Evolutionary conservation across 2,113 vertebrate genomes (phyloP).

Genomic region (Cynocephalus volans): DNA sequence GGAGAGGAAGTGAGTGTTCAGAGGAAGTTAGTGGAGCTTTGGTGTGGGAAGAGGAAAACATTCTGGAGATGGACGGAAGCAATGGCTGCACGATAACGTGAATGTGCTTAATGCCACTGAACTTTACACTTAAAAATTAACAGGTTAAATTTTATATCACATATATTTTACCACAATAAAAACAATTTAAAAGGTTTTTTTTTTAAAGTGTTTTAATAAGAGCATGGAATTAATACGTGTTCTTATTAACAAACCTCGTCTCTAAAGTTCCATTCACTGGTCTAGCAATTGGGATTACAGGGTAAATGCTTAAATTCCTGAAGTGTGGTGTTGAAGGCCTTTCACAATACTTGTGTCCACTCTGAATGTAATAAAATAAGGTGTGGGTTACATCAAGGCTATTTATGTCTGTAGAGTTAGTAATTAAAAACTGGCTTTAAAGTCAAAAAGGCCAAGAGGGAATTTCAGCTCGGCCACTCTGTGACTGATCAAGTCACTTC

Average conservation of each 20-base stretch:
- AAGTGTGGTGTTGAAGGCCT: accelerated
- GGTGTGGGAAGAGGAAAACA: background rate
- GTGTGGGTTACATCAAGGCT: background rate
- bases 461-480: background rate
- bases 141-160: background rate
- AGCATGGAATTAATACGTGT: background rate
- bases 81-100: accelerated
- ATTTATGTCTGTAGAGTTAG: background rate
- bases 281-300: background rate
- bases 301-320: background rate
- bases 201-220: too few species aligned
- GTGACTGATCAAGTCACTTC: background rate
- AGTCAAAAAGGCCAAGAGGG: background rate
- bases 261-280: background rate
- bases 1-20: background rate
- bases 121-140: background rate
- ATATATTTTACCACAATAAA: background rate
- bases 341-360: background rate
- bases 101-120: background rate
- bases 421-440: background rate
- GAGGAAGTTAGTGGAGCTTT: background rate
- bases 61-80: background rate
- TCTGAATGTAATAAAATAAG: background rate
- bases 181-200: too few species aligned
- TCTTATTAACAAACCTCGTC: background rate